Evolutionary conservation across 2,888 invertebrate genomes (phyloP).

Genomic region (Xanthia icteritia): DNA sequence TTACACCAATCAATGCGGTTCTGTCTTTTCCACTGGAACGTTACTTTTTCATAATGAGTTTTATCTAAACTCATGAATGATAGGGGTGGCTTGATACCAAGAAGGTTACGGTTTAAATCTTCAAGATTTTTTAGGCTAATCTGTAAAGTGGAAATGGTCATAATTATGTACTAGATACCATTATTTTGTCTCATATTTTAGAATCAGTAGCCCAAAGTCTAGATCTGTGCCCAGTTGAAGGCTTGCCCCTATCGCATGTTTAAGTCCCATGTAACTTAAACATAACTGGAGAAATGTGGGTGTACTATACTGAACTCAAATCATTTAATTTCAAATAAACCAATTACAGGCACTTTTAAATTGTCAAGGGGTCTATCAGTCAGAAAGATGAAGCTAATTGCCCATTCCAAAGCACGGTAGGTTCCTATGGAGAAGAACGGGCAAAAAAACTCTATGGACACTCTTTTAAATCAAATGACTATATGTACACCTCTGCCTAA

Average conservation of each 20-base stretch:
- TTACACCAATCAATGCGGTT: constrained; percentile 66
- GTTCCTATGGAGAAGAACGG: too few species aligned
- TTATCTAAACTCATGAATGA: constrained; percentile 74
- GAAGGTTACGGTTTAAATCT: constrained; percentile 70
- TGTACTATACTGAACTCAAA: not conserved
- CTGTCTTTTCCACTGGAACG: constrained; percentile 79
- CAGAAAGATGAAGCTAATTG: too few species aligned
- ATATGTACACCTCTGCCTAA: not conserved
- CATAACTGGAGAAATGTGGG: not conserved
- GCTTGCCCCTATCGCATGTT: not conserved
- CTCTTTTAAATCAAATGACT: too few species aligned
- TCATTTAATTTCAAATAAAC: too few species aligned
- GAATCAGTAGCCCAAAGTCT: not conserved
- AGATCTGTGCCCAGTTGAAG: not conserved
- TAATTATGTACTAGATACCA: not conserved
- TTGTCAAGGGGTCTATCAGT: too few species aligned
- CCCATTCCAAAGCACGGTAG: too few species aligned
- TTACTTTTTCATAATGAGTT: constrained; percentile 75
- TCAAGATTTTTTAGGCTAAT: constrained; percentile 76
- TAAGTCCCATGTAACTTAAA: not conserved
- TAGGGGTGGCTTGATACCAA: constrained; percentile 75
- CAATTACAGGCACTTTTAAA: too few species aligned
- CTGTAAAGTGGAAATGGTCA: constrained; percentile 70
- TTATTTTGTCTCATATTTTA: not conserved
- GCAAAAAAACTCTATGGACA: too few species aligned